Conservation (phyloP, 2,113 vertebrate species). For the Periophthalmodon schlosseri region DNA sequence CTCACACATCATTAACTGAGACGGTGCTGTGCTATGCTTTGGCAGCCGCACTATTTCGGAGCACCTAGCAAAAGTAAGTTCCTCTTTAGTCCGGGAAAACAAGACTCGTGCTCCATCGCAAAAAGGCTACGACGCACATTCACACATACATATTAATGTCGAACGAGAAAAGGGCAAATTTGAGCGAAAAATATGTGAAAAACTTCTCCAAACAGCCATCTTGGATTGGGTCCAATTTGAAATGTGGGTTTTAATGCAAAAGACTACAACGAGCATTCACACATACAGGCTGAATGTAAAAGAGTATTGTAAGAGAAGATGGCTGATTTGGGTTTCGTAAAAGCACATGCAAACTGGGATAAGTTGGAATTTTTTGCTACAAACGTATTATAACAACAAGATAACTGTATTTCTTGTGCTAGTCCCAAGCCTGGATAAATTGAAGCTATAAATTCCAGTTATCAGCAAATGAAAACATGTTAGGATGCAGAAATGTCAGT, state of each 20-base stretch:
- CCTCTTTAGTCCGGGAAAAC: slow-evolving; percentile 11
- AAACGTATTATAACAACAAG: no score
- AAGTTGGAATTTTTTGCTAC: background rate
- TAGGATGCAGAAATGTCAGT: background rate
- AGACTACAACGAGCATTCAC: slow-evolving; percentile 17
- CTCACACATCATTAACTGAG: slow-evolving; percentile 65
- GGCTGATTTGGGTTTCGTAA: background rate
- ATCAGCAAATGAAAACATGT: no score
- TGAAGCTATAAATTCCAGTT: background rate
- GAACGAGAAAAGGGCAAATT: slow-evolving; percentile 34
- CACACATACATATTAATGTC: background rate
- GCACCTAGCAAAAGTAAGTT: slow-evolving; percentile 34
- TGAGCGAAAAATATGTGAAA: slow-evolving; percentile 22
- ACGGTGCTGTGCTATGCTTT: slow-evolving; percentile 45
- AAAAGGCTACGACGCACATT: slow-evolving; percentile 14
- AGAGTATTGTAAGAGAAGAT: background rate
- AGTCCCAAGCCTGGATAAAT: no score
- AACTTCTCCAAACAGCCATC: background rate
- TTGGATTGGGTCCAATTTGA: background rate
- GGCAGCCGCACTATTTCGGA: slow-evolving; percentile 48
- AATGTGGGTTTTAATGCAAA: background rate
- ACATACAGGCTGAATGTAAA: slow-evolving; percentile 6
- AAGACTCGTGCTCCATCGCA: slow-evolving; percentile 39
- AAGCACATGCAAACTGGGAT: background rate
- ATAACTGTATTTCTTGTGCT: no score